These are phyloP conservation scores for Lepidostoma basale DNA, from an alignment of 1,140 invertebrate species.

Conservation along the genomic window DNA sequence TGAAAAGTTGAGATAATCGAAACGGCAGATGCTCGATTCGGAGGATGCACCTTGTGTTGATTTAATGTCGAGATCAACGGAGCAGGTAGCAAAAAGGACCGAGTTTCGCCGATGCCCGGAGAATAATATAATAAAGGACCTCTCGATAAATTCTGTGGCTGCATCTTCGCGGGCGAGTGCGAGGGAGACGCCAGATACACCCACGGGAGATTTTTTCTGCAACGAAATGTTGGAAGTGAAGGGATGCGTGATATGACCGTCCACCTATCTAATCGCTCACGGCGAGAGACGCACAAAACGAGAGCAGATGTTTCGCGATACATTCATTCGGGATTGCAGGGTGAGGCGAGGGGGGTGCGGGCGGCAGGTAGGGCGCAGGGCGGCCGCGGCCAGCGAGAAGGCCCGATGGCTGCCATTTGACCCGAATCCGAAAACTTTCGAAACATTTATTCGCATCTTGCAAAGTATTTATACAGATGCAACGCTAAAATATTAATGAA, in stretches of 20 bases:
- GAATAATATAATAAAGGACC: neutral
- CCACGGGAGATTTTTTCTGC: conserved; percentile 17
- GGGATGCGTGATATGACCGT: conserved; percentile 20
- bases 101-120: conserved; percentile 9
- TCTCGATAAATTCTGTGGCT: conserved; percentile 14
- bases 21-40: conserved; percentile 45
- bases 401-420: conserved; percentile 28
- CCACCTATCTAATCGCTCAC: conserved; percentile 20
- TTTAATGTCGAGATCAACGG: conserved; percentile 41
- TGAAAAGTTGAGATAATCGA: conserved; percentile 43
- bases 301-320: conserved; percentile 42
- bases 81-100: conserved; percentile 46
- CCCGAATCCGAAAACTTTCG: neutral
- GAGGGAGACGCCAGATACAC: conserved; percentile 11
- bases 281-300: conserved; percentile 9
- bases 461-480: too few relatives aligned
- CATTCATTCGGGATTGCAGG: conserved; percentile 8
- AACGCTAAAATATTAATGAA: too few relatives aligned
- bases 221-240: conserved; percentile 6
- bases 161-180: neutral
- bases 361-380: conserved; percentile 1
- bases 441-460: too few relatives aligned
- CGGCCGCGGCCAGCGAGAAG: conserved; percentile 9
- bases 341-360: neutral
- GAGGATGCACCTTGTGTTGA: conserved; percentile 47